Conservation (phyloP, 1,140 invertebrate genomes). For the Ceratosolen fusciceps region DNA sequence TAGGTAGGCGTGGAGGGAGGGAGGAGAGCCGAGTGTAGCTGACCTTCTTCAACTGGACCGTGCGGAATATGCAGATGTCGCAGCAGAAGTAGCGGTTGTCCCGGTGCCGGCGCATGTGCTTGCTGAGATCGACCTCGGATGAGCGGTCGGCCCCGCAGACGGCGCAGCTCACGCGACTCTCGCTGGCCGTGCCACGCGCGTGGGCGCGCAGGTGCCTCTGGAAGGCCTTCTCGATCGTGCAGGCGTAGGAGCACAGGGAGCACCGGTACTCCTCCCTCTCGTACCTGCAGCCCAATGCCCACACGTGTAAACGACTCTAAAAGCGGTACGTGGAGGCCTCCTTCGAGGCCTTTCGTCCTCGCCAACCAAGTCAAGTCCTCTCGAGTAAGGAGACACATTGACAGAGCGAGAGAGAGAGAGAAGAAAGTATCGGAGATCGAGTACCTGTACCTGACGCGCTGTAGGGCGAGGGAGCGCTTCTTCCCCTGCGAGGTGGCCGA, state of each 20-base stretch:
- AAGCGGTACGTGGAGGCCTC: not conserved
- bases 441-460: slow-evolving; percentile 72
- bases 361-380: too few relatives aligned
- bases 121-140: slow-evolving; percentile 71
- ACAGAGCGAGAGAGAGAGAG: too few relatives aligned
- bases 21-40: not conserved
- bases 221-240: slow-evolving; percentile 75
- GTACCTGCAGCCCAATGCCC: slow-evolving; percentile 62
- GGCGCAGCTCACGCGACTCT: slow-evolving; percentile 72
- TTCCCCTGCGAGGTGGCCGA: slow-evolving; percentile 59
- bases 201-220: slow-evolving; percentile 71
- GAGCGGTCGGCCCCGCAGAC: slow-evolving; percentile 74
- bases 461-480: slow-evolving; percentile 66
- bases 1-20: not conserved
- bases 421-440: too few relatives aligned
- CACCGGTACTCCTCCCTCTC: slow-evolving; percentile 74
- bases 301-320: not conserved
- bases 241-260: slow-evolving; percentile 73
- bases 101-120: slow-evolving; percentile 74
- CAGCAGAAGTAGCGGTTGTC: slow-evolving; percentile 74
- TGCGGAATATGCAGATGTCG: slow-evolving; percentile 74
- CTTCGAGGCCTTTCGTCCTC: too few relatives aligned
- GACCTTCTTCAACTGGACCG: slow-evolving; percentile 75
- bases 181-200: slow-evolving; percentile 62
- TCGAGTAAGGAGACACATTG: too few relatives aligned